A percentile compares a stretch with the other conserved stretches of the same genome.
phyloP scores from a whole-genome alignment of 2,888 invertebrate genomes.

The Macrosiphum euphorbiae region DNA sequence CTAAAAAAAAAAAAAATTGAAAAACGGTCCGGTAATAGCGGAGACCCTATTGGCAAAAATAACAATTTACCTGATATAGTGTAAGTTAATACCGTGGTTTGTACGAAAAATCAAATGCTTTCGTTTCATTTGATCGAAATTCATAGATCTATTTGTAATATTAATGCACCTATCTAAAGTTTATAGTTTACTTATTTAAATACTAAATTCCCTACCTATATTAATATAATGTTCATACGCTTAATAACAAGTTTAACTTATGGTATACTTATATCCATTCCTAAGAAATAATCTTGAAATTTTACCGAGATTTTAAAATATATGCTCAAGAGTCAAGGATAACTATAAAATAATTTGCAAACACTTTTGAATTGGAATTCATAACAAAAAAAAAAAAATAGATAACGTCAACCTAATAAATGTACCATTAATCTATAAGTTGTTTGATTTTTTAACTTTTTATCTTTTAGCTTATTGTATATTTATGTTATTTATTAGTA shows the following conservation, averaged over 20 bases:
- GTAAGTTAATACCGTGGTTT: not conserved
- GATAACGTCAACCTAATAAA: not conserved
- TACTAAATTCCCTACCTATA: not conserved
- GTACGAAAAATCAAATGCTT: not conserved
- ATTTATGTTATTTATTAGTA: too few relatives aligned
- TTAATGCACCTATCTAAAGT: not conserved
- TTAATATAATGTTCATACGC: not conserved
- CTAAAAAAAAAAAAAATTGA: not conserved
- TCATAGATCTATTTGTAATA: not conserved
- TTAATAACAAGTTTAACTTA: not conserved
- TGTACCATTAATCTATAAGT: not conserved
- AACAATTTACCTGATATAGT: not conserved
- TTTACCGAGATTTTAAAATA: not conserved
- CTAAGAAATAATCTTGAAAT: not conserved
- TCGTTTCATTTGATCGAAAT: not conserved
- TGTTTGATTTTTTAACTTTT: not conserved
- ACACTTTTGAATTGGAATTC: not conserved
- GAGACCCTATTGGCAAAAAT: not conserved
- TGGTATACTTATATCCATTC: not conserved
- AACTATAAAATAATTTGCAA: not conserved
- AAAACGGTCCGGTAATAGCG: not conserved
- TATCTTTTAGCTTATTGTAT: not conserved
- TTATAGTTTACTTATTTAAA: not conserved
- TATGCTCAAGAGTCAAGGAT: not conserved
- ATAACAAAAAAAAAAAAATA: not conserved